Conservation (phyloP, 2,113 vertebrate genomes). For the Pygoscelis adeliae region DNA sequence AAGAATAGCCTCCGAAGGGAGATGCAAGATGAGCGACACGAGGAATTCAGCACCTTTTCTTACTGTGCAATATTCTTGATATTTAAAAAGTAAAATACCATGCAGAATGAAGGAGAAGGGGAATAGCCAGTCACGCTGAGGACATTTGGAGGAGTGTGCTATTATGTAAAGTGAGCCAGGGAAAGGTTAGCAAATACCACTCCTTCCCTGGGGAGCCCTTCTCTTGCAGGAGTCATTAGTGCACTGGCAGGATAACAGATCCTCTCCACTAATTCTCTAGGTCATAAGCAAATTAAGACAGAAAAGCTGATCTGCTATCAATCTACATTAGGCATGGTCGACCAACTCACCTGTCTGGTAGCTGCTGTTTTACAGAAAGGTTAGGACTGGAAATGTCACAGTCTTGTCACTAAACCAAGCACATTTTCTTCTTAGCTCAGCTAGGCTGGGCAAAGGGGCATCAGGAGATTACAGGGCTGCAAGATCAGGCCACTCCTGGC, state of each 20-base stretch:
- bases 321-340: not conserved
- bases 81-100: not conserved
- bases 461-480: not conserved
- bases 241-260: conserved; percentile 5
- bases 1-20: conserved; percentile 47
- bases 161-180: not conserved
- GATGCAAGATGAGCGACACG: not conserved
- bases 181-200: conserved; percentile 41
- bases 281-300: conserved; percentile 49
- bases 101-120: not conserved
- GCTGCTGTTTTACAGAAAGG: not conserved
- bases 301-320: not conserved
- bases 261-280: not conserved
- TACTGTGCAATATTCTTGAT: not conserved
- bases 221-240: conserved; percentile 1
- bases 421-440: not conserved
- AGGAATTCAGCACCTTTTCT: not conserved
- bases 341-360: not conserved
- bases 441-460: not conserved
- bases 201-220: conserved; percentile 25
- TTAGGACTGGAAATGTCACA: not conserved
- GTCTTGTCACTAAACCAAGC: not conserved
- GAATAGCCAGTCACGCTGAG: not conserved
- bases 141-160: conserved; percentile 22
- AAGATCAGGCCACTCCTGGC: not conserved